Evolutionary conservation across 2,888 invertebrate species (phyloP).

Genomic region (Eustalomyia histrio): DNA sequence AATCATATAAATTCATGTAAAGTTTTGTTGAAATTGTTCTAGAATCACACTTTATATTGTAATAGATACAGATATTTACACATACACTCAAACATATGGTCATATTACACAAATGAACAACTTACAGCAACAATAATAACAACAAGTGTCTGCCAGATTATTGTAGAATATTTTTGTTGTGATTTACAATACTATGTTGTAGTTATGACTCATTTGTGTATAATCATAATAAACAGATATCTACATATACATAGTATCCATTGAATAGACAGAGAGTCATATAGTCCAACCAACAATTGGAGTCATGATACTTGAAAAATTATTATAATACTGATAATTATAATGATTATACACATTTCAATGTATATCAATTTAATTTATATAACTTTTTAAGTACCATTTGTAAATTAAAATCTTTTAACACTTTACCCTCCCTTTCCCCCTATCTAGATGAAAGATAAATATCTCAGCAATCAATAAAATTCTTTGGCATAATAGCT

Average conservation of each 20-base stretch:
- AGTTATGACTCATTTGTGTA: constrained; percentile 47
- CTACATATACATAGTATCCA: too few relatives aligned
- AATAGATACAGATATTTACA: background rate
- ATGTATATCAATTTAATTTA: background rate
- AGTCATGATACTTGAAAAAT: background rate
- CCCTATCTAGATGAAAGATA: too few relatives aligned
- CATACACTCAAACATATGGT: background rate
- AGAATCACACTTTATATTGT: background rate
- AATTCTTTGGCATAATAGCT: too few relatives aligned
- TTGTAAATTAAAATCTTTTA: background rate
- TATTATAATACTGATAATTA: background rate
- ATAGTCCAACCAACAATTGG: background rate
- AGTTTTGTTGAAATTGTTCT: background rate
- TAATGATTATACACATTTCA: background rate
- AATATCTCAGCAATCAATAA: too few relatives aligned
- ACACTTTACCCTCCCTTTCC: background rate
- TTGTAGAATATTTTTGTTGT: constrained; percentile 10
- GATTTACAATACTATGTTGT: constrained; percentile 42
- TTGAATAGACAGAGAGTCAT: background rate
- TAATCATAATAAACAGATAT: background rate
- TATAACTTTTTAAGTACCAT: background rate
- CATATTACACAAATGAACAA: background rate
- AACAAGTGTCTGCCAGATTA: background rate
- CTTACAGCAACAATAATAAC: background rate
- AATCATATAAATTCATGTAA: background rate